Base-by-base conservation (phyloP, 2,888 invertebrate genomes). In the Frankliniella fusca region DNA sequence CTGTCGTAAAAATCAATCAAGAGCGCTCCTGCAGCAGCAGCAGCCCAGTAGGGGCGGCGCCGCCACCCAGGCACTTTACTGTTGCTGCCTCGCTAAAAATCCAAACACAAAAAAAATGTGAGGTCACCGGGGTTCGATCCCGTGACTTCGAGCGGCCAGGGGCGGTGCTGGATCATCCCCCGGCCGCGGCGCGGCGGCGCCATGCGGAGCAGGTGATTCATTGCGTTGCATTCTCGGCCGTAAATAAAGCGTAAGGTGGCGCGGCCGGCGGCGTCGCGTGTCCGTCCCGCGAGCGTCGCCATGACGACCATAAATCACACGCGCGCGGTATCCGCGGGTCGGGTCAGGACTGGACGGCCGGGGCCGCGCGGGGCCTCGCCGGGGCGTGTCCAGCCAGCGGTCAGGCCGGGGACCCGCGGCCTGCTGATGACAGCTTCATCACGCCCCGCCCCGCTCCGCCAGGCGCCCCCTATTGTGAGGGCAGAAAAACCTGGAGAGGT, bases 351-450 rank as follows among this genome's bases (percentile, higher is more conserved):
- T 12, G 54, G 15, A 50, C 50, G n/a, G n/a, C n/a, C n/a, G n/a
- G n/a, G n/a, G n/a, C n/a, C n/a, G n/a, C n/a, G n/a, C n/a, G n/a
- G 38, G 38, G 38, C 38, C 2, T 2, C 38, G 38, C 38, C 38
- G 15, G 54, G 18, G 8, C 54, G 54, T 18, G 54, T 54, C 54
- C 54, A 15, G 54, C 54, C 38, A 38, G 54, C 8, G 54, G 3
- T 8, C 54, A 7, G 54, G 54, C 54, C 15, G 54, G 54, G 54
- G n/a, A n/a, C n/a, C n/a, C 61, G 18, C 70, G n/a, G n/a, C n/a
- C n/a, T 70, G 70, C 70, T 23, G 70, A 70, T 70, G 70, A 70
- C 70, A 70, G 70, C 70, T 70, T 70, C 70, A 70, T 70, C 70
- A 70, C 70, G 70, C 3, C 70, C 23, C 65, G 65, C 20, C n/a